These are phyloP conservation scores for Netelia virgata DNA, from an alignment of 2,888 invertebrate genomes.

Conservation along the genomic window DNA sequence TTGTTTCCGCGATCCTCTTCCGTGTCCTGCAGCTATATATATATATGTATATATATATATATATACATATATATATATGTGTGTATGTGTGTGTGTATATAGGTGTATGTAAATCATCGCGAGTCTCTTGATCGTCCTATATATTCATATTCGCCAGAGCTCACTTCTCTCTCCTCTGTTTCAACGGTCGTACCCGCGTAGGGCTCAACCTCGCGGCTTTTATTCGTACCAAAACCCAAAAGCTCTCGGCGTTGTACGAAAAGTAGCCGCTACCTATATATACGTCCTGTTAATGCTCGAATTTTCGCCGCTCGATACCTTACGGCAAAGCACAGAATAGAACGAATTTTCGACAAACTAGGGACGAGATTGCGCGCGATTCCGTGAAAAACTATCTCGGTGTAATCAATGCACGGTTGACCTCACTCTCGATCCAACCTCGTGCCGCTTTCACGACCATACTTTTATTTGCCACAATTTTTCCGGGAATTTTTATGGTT, in stretches of 20 bases:
- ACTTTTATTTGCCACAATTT: no score
- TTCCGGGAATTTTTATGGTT: not conserved
- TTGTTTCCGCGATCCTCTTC: constrained; percentile 69
- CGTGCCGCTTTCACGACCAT: no score
- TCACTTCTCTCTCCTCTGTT: constrained; percentile 12
- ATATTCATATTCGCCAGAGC: constrained; percentile 36
- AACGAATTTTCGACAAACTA: no score
- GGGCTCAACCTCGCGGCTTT: constrained; percentile 32
- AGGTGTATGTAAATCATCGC: not conserved
- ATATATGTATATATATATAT: not conserved
- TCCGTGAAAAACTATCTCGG: no score
- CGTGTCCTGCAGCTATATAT: not conserved
- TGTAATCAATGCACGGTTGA: no score
- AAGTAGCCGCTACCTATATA: not conserved
- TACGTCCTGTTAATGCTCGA: not conserved
- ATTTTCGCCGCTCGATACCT: not conserved
- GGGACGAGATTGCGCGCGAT: no score
- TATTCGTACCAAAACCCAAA: constrained; percentile 12
- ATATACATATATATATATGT: not conserved
- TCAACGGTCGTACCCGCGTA: constrained; percentile 6
- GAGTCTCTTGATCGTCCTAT: constrained; percentile 9
- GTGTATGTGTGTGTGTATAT: not conserved
- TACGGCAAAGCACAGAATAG: no score
- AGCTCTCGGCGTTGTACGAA: constrained; percentile 18
- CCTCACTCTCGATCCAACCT: no score